Conservation (phyloP, 1,140 invertebrate genomes). For the Leguminivora glycinivorella region DNA sequence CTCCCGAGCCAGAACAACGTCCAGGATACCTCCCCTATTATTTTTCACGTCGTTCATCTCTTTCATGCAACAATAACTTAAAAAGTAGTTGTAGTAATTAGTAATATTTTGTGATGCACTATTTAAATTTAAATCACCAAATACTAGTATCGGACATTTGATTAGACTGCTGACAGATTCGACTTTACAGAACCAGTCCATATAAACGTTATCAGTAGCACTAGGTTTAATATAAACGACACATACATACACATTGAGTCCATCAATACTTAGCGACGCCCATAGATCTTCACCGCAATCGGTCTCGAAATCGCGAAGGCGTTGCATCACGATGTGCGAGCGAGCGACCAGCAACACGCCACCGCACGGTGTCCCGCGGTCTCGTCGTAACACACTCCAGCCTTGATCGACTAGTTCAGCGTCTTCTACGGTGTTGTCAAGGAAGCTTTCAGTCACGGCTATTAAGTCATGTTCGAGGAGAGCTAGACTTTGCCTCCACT, state of each 20-base stretch:
- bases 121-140: background rate
- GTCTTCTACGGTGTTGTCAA: constrained; percentile 33
- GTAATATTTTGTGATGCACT: background rate
- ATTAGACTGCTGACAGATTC: background rate
- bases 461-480: background rate
- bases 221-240: constrained; percentile 37
- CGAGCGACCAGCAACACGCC: constrained; percentile 31
- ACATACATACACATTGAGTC: constrained; percentile 29
- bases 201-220: constrained; percentile 29
- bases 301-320: constrained; percentile 30
- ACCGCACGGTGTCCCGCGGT: constrained; percentile 32
- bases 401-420: constrained; percentile 12
- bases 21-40: constrained; percentile 4
- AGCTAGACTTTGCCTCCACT: background rate
- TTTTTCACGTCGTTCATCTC: background rate
- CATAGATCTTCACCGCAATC: constrained; percentile 35
- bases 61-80: constrained; percentile 3
- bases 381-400: constrained; percentile 31
- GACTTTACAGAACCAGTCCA: constrained; percentile 29
- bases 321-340: background rate
- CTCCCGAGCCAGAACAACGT: background rate
- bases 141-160: background rate
- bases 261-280: constrained; percentile 16
- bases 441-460: constrained; percentile 18
- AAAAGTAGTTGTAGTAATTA: background rate